Base-by-base conservation (phyloP, 2,888 invertebrate genomes). In the Oeneis ivallda region DNA sequence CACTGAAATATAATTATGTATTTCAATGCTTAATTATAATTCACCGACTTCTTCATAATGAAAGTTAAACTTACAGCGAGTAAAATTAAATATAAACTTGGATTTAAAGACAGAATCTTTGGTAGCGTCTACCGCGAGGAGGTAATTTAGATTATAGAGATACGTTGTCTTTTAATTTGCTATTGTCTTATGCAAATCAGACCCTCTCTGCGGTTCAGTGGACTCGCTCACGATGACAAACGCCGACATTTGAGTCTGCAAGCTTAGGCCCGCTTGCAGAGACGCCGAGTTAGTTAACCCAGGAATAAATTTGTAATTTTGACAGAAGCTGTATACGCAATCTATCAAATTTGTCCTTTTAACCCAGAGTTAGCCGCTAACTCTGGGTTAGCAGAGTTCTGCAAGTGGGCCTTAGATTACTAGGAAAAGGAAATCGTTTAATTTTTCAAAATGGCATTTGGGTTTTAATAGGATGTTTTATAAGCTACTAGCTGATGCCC, bases 161-260 rank as follows among this genome's bases (percentile, higher is more conserved):
- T 73, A 72, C 73, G 75, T 71, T 74, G 70, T 71, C 74, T 75
- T 76, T 75, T 75, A 77, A 76, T 77, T 77, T 74, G 74, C 72
- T 76, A 72, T 76, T 75, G 76, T 75, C 76, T 74, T 75, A 78
- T 79, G 79, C 76, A 77, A 79, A 79, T 78, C 67, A 72, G 73
- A 74, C 76, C 79, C 78, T 78, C 77, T 79, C 76, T 78, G 76
- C 72, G 76, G 72, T 74, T 76, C 76, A 75, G 75, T 71, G 76
- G 76, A 73, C 76, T 73, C 76, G 70, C 67, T 72, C 75, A 75
- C 78, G 79, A 82, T 84, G 82, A 84, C 78, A 80, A 83, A 81
- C 73, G 79, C 72, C 71, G 77, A 75, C 80, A 79, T 78, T 82
- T 78, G 77, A 74, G 77, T 74, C 66, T 74, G 77, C 77, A 82